Evolutionary conservation across 2,797 vertebrate species (phyloP), one percentile per base, ranked within the genome.

Genomic region (Sebastes minor): DNA sequence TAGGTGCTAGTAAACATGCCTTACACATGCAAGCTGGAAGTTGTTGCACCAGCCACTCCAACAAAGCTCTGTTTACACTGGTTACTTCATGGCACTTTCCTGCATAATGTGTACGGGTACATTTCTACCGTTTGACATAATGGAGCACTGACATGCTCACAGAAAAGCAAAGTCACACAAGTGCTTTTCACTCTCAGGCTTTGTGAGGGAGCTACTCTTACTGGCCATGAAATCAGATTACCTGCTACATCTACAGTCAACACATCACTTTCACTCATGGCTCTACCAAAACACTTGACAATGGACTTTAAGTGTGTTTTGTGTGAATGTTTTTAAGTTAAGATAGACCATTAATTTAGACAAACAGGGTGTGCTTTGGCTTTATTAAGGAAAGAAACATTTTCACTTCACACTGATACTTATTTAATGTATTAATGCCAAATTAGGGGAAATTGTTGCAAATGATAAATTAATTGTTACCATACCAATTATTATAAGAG

Each of bases 171-270:
- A 79, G 67, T 76, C 78, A 78, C 63, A 46, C 33, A 38, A 42
- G 14, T 70, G 61, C 61, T 68, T 74, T 62, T 82, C n/a, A 64
- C 61, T 80, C 52, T 20, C 53, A n/a, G 13, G 53, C 62, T 35
- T 64, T 28, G 74, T 64, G 71, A 80, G 80, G 66, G 66, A 65
- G 76, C 64, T 52, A 28, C 55, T 56, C 32, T 65, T 38, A 72
- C 53, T 22, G 64, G 53, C 28, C 13, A 66, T 73, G 75, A 84
- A 84, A 81, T 60, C 53, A 56, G 75, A 84, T 87, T 56, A 76
- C 33, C 71, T 73, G 75, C 49, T 65, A 77, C 69, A 64, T 76
- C 57, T 27, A 72, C 52, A 68, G 57, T 78, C 76, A 69, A 70
- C 60, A 68, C 69, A 74, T 75, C 35, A 13, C 70, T 71, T 77